Evolutionary conservation across 2,113 vertebrate species (phyloP).

Genomic region (Thamnophis sirtalis): DNA sequence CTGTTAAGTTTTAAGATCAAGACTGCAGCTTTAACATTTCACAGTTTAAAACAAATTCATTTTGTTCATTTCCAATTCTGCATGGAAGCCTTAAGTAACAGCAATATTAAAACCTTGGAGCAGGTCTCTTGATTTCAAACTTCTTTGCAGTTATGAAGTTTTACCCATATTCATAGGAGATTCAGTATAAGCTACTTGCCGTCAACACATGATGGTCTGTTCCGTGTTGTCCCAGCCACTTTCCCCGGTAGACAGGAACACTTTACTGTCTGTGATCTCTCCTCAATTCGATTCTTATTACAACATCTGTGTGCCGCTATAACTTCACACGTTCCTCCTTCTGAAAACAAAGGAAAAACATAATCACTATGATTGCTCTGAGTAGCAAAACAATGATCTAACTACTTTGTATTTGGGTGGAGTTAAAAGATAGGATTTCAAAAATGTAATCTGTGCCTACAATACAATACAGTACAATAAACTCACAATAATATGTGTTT

Average conservation of each 20-base stretch:
- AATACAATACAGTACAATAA: not conserved
- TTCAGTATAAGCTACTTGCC: conserved; percentile 73
- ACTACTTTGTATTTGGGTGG: not conserved
- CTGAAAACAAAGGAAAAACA: conserved; percentile 74
- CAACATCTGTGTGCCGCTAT: conserved; percentile 98
- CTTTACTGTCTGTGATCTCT: conserved; percentile 98
- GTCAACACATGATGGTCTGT: conserved; percentile 97
- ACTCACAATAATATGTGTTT: not conserved
- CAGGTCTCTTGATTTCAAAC: not conserved
- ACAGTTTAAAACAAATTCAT: not conserved
- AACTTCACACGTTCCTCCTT: conserved; percentile 98
- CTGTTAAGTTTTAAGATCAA: not conserved
- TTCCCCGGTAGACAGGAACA: conserved; percentile 98
- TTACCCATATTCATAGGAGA: conserved; percentile 36
- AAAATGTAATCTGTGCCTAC: not conserved
- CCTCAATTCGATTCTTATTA: conserved; percentile 99
- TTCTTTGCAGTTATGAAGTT: not conserved
- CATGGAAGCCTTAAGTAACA: not conserved
- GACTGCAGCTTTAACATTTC: not conserved
- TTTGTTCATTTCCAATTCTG: not conserved
- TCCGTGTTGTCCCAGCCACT: conserved; percentile 97
- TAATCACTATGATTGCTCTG: conserved; percentile 44
- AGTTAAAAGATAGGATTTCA: not conserved
- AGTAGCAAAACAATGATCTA: not conserved
- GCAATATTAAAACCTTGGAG: not conserved